These are phyloP conservation scores for Apistogramma diplotaenia DNA, from an alignment of 2,113 vertebrate genomes.

Conservation along the genomic window DNA sequence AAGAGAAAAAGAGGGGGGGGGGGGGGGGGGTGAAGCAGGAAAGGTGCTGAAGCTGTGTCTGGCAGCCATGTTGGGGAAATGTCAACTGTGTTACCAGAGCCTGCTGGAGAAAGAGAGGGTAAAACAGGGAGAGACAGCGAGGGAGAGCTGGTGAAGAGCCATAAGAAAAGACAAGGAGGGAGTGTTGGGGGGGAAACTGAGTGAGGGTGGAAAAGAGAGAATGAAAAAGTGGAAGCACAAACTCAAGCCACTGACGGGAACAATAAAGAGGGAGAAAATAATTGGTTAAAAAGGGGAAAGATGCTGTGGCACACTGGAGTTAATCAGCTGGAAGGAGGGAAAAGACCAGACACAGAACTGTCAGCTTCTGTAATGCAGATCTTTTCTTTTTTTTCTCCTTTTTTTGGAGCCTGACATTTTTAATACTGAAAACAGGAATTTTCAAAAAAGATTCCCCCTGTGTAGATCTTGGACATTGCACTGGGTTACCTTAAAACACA, in stretches of 20 bases:
- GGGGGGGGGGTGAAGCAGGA: conserved; percentile 26
- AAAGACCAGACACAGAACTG: neutral
- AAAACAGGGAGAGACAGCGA: neutral
- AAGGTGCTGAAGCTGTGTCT: conserved; percentile 64
- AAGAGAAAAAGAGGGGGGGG: neutral
- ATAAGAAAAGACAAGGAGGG: neutral
- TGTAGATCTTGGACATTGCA: neutral
- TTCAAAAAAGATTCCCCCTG: neutral
- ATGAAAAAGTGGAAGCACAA: neutral
- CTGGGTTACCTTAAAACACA: neutral
- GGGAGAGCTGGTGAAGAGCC: neutral
- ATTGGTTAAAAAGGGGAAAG: conserved; percentile 1
- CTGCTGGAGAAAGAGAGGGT: neutral
- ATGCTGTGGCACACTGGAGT: conserved; percentile 85
- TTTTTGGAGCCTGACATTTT: neutral
- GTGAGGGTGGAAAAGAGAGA: neutral
- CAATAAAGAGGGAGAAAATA: conserved; percentile 17
- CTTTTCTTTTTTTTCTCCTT: rapidly evolving
- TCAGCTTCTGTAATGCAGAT: conserved; percentile 8
- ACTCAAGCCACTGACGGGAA: neutral
- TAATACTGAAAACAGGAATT: neutral
- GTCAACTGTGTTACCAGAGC: conserved; percentile 55
- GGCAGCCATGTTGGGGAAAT: conserved; percentile 66
- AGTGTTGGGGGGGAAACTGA: neutral
- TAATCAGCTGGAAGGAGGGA: conserved; percentile 38